Evolutionary conservation across 2,888 invertebrate species (phyloP).

Genomic region (Muschampia plurimacula): DNA sequence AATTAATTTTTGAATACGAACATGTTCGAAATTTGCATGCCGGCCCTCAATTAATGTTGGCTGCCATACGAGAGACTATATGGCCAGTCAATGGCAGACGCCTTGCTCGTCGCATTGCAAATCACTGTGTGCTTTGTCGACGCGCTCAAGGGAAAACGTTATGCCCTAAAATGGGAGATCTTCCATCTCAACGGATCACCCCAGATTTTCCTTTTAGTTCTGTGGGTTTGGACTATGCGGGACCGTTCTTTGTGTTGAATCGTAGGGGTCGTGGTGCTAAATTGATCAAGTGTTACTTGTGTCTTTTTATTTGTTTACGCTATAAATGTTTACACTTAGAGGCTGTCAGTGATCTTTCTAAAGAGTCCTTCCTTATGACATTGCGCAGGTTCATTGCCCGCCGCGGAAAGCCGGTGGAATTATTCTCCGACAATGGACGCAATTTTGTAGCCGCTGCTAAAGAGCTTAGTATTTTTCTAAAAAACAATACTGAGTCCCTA

Average conservation of each 20-base stretch:
- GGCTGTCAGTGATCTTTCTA: background rate
- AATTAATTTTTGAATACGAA: background rate
- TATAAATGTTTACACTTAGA: slow-evolving; percentile 2
- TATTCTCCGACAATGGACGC: background rate
- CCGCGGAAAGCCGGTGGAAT: background rate
- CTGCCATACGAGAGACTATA: background rate
- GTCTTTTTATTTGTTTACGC: background rate
- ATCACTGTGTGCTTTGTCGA: background rate
- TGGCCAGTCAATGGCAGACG: background rate
- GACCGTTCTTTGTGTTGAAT: background rate
- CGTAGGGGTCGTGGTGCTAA: background rate
- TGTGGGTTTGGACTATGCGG: background rate
- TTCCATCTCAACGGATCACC: background rate
- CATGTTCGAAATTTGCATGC: background rate
- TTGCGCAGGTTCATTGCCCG: background rate
- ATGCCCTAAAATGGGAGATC: background rate
- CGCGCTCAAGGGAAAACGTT: background rate
- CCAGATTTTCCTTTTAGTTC: background rate
- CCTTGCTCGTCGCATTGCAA: background rate
- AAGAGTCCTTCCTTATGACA: background rate
- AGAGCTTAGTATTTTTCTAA: background rate
- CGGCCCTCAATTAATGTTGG: background rate
- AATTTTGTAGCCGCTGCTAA: background rate
- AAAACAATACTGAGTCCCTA: background rate
- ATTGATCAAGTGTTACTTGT: background rate